Evolutionary conservation across 2,797 vertebrate species (phyloP), one percentile per base, ranked within the genome.

Genomic region (Astyanax mexicanus): DNA sequence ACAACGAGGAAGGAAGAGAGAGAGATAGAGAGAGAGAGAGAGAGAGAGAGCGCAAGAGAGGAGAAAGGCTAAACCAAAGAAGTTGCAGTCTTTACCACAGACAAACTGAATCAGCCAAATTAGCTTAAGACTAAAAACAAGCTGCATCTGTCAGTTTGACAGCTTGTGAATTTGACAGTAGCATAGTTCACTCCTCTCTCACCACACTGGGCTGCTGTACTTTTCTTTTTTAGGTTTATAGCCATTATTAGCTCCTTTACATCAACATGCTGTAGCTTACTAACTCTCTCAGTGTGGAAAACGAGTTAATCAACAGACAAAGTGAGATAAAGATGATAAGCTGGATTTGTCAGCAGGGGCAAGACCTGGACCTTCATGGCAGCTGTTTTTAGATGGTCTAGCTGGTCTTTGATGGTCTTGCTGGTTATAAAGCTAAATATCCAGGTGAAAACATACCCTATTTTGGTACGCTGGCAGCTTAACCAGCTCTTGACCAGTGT

Each of bases 1-100:
- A 79, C 64, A 81, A 83, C 69, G 10, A 79, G 82, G 79, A 83
- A 83, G 82, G 76, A 79, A 83, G 79, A 67, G 52, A 44, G n/a
- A 13, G 6, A 40, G 10, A n/a, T 17, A n/a, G 25, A 29, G 45
- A 47, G 23, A 45, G 49, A 57, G 3, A 47, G 45, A 47, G 4
- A 47, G 45, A 57, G 27, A 47, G 45, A 47, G 45, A 19, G 45
- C 78, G 70, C 79, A 64, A 45, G 27, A 35, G 45, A 49, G 5
- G 2, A 2, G 2, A 5, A 2, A 2, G 2, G 29, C 27, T 60
- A 10, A 45, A 66, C 60, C n/a, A n/a, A n/a, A n/a, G n/a, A 77
- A 72, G 37, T 62, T 66, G 73, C 27, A 61, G 49, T 40, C 62
- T 21, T 45, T 51, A 66, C 58, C 55, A 45, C 55, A 79, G 25